phyloP scores from a whole-genome alignment of 2,888 invertebrate genomes.

The Sinhomidia bicolor region DNA sequence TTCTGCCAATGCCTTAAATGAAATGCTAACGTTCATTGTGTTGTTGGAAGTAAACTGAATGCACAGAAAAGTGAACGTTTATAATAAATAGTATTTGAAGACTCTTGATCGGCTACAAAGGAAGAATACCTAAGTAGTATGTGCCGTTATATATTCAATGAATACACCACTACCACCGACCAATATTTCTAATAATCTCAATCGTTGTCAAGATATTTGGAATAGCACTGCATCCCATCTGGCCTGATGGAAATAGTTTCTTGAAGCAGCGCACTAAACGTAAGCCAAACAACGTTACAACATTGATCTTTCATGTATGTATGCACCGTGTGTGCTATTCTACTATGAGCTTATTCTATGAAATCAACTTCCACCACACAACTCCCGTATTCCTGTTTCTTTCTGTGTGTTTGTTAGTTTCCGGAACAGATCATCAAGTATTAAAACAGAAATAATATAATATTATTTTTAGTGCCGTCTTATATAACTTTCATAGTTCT shows the following conservation, averaged over 20 bases:
- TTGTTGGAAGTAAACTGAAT: too few relatives aligned
- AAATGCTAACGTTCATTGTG: too few relatives aligned
- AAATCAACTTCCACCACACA: not conserved
- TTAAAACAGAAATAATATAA: not conserved
- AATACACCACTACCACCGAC: not conserved
- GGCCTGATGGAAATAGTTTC: slow-evolving; percentile 1
- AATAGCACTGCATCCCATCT: slow-evolving; percentile 2
- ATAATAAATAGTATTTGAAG: not conserved
- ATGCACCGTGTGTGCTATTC: not conserved
- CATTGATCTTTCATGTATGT: not conserved
- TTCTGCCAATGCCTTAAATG: too few relatives aligned
- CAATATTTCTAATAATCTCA: not conserved
- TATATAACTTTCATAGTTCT: not conserved
- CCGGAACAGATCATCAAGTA: not conserved
- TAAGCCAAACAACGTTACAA: not conserved
- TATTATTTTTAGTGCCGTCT: not conserved
- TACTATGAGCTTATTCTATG: not conserved
- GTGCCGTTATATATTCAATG: too few relatives aligned
- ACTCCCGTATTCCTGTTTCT: not conserved
- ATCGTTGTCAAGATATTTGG: not conserved
- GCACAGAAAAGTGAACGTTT: not conserved
- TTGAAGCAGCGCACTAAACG: not conserved
- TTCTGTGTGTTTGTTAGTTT: not conserved
- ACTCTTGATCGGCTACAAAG: not conserved
- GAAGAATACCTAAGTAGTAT: not conserved